Evolutionary conservation across 2,797 vertebrate genomes (phyloP).

Genomic region (Gymnoscopelus microlampas): DNA sequence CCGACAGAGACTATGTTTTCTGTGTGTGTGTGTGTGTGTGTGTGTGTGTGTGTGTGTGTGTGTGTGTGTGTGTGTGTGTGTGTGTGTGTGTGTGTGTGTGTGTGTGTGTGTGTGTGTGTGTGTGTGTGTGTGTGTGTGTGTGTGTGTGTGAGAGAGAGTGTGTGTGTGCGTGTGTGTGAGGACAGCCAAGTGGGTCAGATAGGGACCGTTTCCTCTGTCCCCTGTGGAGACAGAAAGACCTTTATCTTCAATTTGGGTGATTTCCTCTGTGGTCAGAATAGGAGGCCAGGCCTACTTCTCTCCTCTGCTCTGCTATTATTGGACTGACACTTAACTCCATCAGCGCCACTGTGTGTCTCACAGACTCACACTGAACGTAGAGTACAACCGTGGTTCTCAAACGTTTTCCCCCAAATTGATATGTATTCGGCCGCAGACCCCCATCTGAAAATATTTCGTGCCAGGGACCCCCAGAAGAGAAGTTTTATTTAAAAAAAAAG

Average conservation of each 20-base stretch:
- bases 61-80: not conserved
- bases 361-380: too few relatives aligned
- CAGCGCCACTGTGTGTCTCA: too few relatives aligned
- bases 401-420: too few relatives aligned
- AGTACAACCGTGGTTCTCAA: too few relatives aligned
- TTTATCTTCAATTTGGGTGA: conserved; percentile 72
- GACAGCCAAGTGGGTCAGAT: conserved; percentile 74
- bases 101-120: conserved; percentile 9
- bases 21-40: conserved; percentile 16
- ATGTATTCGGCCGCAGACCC: too few relatives aligned
- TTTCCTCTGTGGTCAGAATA: conserved; percentile 71
- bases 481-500: too few relatives aligned
- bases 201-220: conserved; percentile 58
- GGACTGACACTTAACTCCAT: conserved; percentile 47
- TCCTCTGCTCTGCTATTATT: conserved; percentile 46
- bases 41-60: not conserved
- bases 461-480: too few relatives aligned
- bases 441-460: too few relatives aligned
- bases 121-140: conserved; percentile 3
- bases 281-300: conserved; percentile 59
- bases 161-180: conserved; percentile 1
- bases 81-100: not conserved
- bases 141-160: not conserved
- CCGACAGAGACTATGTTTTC: too few relatives aligned
- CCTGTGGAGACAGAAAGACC: conserved; percentile 61